Evolutionary conservation across 2,888 invertebrate genomes (phyloP).

Genomic region (Ennomos erosarius): DNA sequence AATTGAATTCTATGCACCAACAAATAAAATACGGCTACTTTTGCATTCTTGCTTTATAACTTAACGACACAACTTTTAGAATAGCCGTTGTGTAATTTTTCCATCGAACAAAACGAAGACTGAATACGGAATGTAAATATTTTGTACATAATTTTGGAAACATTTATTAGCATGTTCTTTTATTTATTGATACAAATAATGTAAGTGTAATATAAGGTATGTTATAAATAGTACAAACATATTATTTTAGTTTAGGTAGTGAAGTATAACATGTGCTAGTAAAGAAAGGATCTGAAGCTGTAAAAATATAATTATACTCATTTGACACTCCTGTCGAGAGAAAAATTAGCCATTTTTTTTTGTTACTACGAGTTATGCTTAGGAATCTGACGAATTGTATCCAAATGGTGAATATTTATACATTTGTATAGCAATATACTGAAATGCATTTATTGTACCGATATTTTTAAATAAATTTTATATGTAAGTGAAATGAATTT

Average conservation of each 20-base stretch:
- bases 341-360: no score
- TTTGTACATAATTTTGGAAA: constrained; percentile 43
- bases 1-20: no score
- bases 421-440: constrained; percentile 65
- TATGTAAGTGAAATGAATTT: neutral
- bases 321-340: no score
- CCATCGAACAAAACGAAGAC: constrained; percentile 49
- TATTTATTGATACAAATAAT: constrained; percentile 43
- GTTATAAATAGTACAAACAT: constrained; percentile 66
- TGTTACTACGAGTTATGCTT: neutral
- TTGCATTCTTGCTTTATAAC: no score
- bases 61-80: neutral
- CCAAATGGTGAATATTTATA: constrained; percentile 47
- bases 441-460: constrained; percentile 71
- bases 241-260: constrained; percentile 44
- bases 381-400: constrained; percentile 40
- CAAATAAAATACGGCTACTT: no score
- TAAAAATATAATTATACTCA: no score
- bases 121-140: constrained; percentile 54
- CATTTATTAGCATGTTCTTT: constrained; percentile 34
- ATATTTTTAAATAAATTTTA: constrained; percentile 39
- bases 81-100: constrained; percentile 27
- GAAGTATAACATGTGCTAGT: constrained; percentile 21
- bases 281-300: no score
- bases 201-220: constrained; percentile 28